phyloP scores from a whole-genome alignment of 2,797 vertebrate species.

The Schizothorax lantsangensis region DNA sequence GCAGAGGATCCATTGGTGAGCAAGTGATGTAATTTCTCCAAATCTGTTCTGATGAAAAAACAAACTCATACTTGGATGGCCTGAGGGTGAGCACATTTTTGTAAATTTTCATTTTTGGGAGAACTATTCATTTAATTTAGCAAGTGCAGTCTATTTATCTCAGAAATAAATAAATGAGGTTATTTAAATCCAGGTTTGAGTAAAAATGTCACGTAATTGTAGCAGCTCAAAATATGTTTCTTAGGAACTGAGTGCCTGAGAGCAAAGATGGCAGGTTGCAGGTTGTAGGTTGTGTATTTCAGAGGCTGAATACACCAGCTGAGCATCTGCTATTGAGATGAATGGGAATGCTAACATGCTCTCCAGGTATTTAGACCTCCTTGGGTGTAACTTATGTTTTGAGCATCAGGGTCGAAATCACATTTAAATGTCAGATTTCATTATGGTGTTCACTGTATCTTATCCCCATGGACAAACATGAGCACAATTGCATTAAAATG shows the following conservation, averaged over 20 bases:
- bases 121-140: background rate
- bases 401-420: conserved; percentile 15
- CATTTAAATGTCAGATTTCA: conserved; percentile 31
- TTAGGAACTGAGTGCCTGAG: background rate
- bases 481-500: conserved; percentile 31
- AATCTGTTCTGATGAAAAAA: background rate
- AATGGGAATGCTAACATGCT: conserved; percentile 21
- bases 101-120: background rate
- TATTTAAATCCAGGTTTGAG: background rate
- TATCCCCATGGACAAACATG: conserved; percentile 49
- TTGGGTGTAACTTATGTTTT: conserved; percentile 16
- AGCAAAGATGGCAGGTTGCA: conserved; percentile 29
- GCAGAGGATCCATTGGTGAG: background rate
- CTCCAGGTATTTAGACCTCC: conserved; percentile 35
- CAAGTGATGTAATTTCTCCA: background rate
- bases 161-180: conserved; percentile 9
- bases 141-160: background rate
- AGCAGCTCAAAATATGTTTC: conserved; percentile 10
- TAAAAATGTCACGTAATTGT: background rate
- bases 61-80: background rate
- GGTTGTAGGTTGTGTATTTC: conserved; percentile 11
- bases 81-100: background rate
- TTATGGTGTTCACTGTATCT: conserved; percentile 4
- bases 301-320: conserved; percentile 20
- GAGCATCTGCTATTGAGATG: conserved; percentile 27